Conservation (phyloP, 2,888 invertebrate species). For the Drosophila phalerata region DNA sequence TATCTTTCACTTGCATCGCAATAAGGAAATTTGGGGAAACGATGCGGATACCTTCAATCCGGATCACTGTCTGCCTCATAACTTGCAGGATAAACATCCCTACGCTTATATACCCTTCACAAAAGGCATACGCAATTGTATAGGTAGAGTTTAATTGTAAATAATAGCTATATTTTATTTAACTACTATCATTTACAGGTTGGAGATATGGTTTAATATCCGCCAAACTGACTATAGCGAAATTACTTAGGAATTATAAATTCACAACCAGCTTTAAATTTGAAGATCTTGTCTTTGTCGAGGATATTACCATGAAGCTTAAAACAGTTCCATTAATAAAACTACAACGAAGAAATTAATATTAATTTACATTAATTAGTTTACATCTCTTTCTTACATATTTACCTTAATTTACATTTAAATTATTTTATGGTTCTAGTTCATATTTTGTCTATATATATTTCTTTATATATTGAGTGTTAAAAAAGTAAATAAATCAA, state of each 20-base stretch:
- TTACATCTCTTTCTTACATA: too few species aligned
- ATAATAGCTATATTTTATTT: not conserved
- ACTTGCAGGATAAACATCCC: conserved; percentile 80
- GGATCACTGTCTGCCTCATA: conserved; percentile 83
- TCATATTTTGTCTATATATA: too few species aligned
- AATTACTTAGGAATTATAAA: conserved; percentile 78
- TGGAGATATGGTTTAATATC: conserved; percentile 82
- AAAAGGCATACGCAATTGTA: conserved; percentile 84
- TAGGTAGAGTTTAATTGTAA: conserved; percentile 63
- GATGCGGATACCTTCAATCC: conserved; percentile 84
- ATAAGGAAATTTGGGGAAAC: conserved; percentile 82
- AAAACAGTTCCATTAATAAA: conserved; percentile 73
- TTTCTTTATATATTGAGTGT: too few species aligned
- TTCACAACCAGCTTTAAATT: conserved; percentile 81
- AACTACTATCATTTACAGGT: conserved; percentile 55
- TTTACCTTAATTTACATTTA: too few species aligned
- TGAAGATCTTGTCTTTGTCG: conserved; percentile 81
- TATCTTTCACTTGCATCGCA: conserved; percentile 83
- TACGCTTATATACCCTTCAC: conserved; percentile 84
- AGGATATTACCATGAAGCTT: conserved; percentile 82
- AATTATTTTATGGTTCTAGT: too few species aligned
- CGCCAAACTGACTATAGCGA: conserved; percentile 79
- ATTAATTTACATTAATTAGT: too few species aligned
- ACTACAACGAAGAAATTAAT: conserved; percentile 57
- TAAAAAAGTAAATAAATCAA: too few species aligned